Evolutionary conservation across 2,113 vertebrate species (phyloP).

Genomic region (Etia nguti): DNA sequence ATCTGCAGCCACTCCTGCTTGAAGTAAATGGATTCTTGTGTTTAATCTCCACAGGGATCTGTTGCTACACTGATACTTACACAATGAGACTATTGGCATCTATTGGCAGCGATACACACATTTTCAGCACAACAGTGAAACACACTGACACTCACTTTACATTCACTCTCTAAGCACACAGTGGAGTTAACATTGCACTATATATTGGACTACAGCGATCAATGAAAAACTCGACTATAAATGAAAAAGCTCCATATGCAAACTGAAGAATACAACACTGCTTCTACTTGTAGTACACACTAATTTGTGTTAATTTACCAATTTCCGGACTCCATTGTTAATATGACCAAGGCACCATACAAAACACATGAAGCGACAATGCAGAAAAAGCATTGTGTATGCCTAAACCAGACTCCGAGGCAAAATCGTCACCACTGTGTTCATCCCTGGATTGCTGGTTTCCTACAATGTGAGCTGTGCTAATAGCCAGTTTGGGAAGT

Average conservation of each 20-base stretch:
- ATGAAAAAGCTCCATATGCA: background rate
- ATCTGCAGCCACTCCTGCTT: constrained; percentile 17
- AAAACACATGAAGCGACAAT: background rate
- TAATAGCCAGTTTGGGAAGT: constrained; percentile 69
- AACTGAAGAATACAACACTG: background rate
- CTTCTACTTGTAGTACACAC: background rate
- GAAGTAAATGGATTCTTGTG: constrained; percentile 53
- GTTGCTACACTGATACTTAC: constrained; percentile 49
- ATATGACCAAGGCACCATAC: background rate
- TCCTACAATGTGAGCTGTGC: constrained; percentile 49
- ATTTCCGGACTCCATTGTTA: background rate
- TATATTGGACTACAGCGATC: background rate
- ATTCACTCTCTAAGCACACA: background rate
- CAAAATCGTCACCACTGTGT: constrained; percentile 9
- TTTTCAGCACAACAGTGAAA: background rate
- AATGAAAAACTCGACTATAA: background rate
- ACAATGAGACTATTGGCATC: constrained; percentile 41
- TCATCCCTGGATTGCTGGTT: constrained; percentile 39
- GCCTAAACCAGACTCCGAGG: constrained; percentile 10
- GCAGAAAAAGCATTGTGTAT: background rate
- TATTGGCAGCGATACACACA: constrained; percentile 32
- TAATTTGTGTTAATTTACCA: background rate
- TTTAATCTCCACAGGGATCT: constrained; percentile 50
- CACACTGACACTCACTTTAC: background rate
- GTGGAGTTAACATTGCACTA: background rate